Evolutionary conservation across 2,113 vertebrate genomes (phyloP).

Genomic region (Chiloscyllium plagiosum): DNA sequence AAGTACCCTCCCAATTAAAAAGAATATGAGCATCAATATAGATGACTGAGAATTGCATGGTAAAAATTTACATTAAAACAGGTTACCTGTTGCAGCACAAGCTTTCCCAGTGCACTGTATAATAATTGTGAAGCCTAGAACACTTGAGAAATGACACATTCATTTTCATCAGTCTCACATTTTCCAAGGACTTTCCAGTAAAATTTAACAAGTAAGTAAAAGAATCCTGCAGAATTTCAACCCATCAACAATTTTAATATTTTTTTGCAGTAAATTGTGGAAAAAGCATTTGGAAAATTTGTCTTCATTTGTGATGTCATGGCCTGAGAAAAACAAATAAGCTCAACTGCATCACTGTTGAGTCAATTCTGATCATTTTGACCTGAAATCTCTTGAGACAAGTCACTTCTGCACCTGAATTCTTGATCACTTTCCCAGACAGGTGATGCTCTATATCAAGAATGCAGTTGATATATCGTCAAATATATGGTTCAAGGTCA

Average conservation of each 20-base stretch:
- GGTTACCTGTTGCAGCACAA: not conserved
- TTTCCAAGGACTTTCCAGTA: not conserved
- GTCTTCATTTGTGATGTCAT: too few species aligned
- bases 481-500: not conserved
- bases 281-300: too few species aligned
- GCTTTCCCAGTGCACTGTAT: not conserved
- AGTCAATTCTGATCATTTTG: too few species aligned
- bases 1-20: not conserved
- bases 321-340: too few species aligned
- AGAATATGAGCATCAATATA: not conserved
- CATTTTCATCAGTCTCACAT: not conserved
- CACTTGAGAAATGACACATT: not conserved
- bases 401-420: too few species aligned
- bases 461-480: too few species aligned
- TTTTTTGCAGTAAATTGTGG: not conserved
- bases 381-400: too few species aligned
- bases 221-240: not conserved
- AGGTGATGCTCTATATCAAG: too few species aligned
- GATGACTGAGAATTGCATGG: not conserved
- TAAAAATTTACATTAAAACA: not conserved
- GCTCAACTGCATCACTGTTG: too few species aligned
- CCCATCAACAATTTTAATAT: not conserved
- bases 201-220: not conserved
- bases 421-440: too few species aligned
- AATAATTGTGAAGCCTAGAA: not conserved